These are phyloP conservation scores for Lota lota DNA, from an alignment of 2,113 vertebrate genomes.

Conservation along the genomic window DNA sequence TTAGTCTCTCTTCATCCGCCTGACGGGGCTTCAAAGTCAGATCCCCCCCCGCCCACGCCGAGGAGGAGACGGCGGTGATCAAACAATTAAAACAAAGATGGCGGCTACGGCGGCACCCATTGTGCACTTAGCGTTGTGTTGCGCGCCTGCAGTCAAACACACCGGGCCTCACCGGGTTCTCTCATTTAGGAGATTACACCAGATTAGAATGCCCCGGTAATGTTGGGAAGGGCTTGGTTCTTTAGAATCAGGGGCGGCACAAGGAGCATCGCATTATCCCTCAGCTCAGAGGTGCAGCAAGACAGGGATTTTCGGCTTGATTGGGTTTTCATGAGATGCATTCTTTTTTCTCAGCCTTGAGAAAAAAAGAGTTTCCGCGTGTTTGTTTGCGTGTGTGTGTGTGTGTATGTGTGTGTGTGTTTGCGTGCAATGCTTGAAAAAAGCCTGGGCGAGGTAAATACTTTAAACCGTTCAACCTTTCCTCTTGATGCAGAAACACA, in stretches of 20 bases:
- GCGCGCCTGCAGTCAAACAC: background rate
- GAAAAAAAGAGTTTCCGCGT: slow-evolving; percentile 46
- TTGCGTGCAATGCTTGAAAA: slow-evolving; percentile 42
- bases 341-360: slow-evolving; percentile 77
- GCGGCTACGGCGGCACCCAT: too few relatives aligned
- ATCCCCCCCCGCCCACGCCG: slow-evolving; percentile 33
- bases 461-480: slow-evolving; percentile 70
- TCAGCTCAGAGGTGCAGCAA: slow-evolving; percentile 81
- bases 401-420: slow-evolving; percentile 4
- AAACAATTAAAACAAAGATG: slow-evolving; percentile 60
- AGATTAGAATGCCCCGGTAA: slow-evolving; percentile 66
- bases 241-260: slow-evolving; percentile 57
- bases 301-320: slow-evolving; percentile 85
- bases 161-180: background rate
- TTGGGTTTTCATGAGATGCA: slow-evolving; percentile 90
- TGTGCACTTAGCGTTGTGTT: background rate
- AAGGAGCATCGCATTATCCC: slow-evolving; percentile 77
- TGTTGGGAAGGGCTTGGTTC: slow-evolving; percentile 39
- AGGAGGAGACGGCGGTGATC: slow-evolving; percentile 60
- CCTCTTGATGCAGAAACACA: slow-evolving; percentile 68
- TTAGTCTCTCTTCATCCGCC: slow-evolving; percentile 60
- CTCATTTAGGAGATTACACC: slow-evolving; percentile 65
- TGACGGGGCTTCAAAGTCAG: slow-evolving; percentile 62
- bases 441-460: slow-evolving; percentile 63
- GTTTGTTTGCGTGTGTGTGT: slow-evolving; percentile 9